Base-by-base conservation (phyloP, 2,797 vertebrate species). In the Melopsittacus undulatus region DNA sequence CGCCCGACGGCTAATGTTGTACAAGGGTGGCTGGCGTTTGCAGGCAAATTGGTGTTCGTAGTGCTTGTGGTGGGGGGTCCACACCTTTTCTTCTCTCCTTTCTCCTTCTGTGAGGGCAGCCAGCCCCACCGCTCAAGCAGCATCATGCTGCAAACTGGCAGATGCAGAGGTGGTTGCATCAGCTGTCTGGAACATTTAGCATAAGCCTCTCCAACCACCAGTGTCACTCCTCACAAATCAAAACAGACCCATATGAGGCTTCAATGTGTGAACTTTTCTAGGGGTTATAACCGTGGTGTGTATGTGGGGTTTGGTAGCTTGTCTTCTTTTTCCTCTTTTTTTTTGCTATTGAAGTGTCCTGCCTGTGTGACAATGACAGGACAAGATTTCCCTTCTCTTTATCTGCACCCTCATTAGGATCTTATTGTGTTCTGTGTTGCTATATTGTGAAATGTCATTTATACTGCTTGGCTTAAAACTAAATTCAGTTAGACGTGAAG, bases 201-300 rank as follows among this genome's bases (percentile, higher is more conserved):
- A 90, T 94, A 92, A 96, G 74, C 87, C 90, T 90, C 94, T 93
- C 84, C 69, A 92, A 76, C 83, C 94, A 91, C 52, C 45, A 82
- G 69, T 92, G 91, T 92, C 76, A 95, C 90, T 95, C 88, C 72
- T 91, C 87, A 34, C 83, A 95, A 88, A 93, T 96, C 96, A 96
- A 92, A 97, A 92, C 96, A 97, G 95, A 96, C 90, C 94, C 95
- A 76, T 96, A 92, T 93, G 85, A 83, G 94, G 91, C 85, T 96
- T 92, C 86, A 82, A 22, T 40, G 78, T 82, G 86, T 90, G 93
- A 97, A 97, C 96, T 97, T 96, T 74, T 87, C 88, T 77, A 85
- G 86, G 89, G 93, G 38, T 86, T 94, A 68, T 95, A 91, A 77
- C 69, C 2, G 2, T 88, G 61, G 27, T 20, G 20, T 74, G 36